Base-by-base conservation (phyloP, 30 jellyfish, hydroid and myxozoan genomes). In the Cassiopea xamachana region DNA sequence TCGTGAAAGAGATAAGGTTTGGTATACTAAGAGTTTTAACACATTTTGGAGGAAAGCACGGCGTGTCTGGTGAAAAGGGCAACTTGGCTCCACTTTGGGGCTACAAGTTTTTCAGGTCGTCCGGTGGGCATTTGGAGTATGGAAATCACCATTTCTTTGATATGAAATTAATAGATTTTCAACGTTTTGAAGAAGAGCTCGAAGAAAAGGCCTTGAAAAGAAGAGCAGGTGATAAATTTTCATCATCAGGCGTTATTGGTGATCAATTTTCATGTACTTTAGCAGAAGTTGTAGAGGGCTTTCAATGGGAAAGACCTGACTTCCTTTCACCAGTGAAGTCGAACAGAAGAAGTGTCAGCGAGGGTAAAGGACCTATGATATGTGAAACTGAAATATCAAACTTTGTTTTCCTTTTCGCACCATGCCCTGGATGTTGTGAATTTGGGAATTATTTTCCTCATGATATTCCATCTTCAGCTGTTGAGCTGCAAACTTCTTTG, bases 231-330 rank as follows among this genome's bases (percentile, higher is more conserved):
- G 80, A 48, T 6, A 60, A 17, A 15, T 13, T 15, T 7, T 45
- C 39, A 18, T n/a, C 70, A 17, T 69, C 81, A 78, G 72, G 16
- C 0, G 1, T 72, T 47, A 48, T 73, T 55, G 92, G 92, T 4
- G 92, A 85, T n/a, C 88, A 80, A 46, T 73, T 94, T 14, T 81
- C 92, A 4, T 71, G 91, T 61, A 93, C 98, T 27, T 85, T 94
- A 12, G 89, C 97, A 47, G 98, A 94, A 47, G 75, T 90, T 39
- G 88, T 94, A 3, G 69, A 98, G 27, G 98, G 91, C 46, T 94
- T 90, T 90, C 98, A 94, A 46, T 94, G 98, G 98, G 98, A 94
- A 58, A 72, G 97, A 67, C 98, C 98, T 1, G 97, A 94, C 69
- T 87, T 94, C 78, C 55, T 90, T 46, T 94, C 98, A 48, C 98